Base-by-base conservation (phyloP, 2,113 vertebrate genomes). In the Pomatostomus ruficeps region DNA sequence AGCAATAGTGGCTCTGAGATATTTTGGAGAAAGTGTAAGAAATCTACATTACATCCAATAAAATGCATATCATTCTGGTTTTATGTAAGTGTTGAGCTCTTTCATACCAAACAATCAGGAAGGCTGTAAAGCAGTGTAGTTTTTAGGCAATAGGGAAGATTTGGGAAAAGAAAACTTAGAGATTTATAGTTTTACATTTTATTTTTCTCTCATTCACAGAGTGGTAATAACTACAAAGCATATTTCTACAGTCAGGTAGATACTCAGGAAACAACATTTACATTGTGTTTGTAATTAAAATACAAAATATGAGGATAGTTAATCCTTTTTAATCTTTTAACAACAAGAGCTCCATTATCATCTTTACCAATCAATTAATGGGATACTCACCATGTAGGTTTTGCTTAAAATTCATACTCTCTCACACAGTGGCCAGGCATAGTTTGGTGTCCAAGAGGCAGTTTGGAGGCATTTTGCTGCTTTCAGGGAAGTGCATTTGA, bases 331-430 rank as follows among this genome's bases (percentile, higher is more conserved):
- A 72, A 46, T 51, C 12, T 35, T 38, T 19, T n/a, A 77, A 26
- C 14, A 73, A 3, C 14, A 73, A 26, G 10, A 49, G 4, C 28
- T 12, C 2, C 18, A 10, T 36, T 8, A 22, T 21, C 11, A 40
- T 45, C 10, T 46, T 72, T 62, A 11, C 5, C 12, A 12, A 58
- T 62, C 21, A n/a, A 15, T 51, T 62, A 74, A 70, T 13, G 33
- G 2, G 3, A 66, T 14, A n/a, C 12, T 77, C 14, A 35, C 7
- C 4, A 26, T 0, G 0, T 2, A 38, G 5, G 2, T 59, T 67
- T 70, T 35, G 2, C 33, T 48, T 29, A 17, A 70, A 61, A 65
- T 19, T 29, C 28, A 18, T 70, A 22, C 12, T 58, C n/a, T 82
- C 25, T 72, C 43, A 80, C 3, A 38, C 1, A 40, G 19, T 71